Evolutionary conservation across 2,113 vertebrate genomes (phyloP), one percentile per base, ranked within the genome.

Genomic region (Cottus gobio): DNA sequence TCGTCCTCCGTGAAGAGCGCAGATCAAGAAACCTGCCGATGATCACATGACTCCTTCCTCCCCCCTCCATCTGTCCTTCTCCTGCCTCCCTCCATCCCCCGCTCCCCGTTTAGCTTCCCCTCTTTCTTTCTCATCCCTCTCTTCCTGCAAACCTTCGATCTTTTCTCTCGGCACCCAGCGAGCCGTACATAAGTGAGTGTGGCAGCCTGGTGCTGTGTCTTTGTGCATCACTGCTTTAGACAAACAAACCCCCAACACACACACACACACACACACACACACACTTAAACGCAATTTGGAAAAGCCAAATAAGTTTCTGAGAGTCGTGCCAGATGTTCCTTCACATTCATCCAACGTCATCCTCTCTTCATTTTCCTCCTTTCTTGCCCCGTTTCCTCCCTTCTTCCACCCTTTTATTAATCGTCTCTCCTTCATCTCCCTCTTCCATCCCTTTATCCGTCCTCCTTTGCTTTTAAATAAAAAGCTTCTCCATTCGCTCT

Each of bases 301-400:
- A 90, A 83, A 68, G 75, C 65, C 28, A 64, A 74, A 89, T 71
- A 86, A 84, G 71, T 88, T 92, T 85, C 50, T 7, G 67, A 91
- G 87, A 83, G 76, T 77, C 69, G 22, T 79, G 80, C 86, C 95
- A 95, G 93, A 95, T 94, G 94, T 95, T 93, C 90, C 58, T 80
- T 85, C 81, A 66, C 24, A 83, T 79, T 79, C 77, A 75, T 48
- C 54, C 76, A 62, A 71, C 75, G 44, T 65, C 85, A 78, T 84
- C 89, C 83, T 83, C 87, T 77, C 69, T 60, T 70, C 62, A 50
- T 82, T 68, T 79, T 54, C 52, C 57, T 63, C 50, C 15, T 52
- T 79, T 52, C 70, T 72, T 83, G 62, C 76, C 63, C 57, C 13
- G 13, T 66, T 74, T 67, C 72, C 83, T 78, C 30, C 52, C n/a